Evolutionary conservation across 1,140 invertebrate genomes (phyloP), one percentile per base, ranked within the genome.

Genomic region (Stenopsyche tienmushanensis): DNA sequence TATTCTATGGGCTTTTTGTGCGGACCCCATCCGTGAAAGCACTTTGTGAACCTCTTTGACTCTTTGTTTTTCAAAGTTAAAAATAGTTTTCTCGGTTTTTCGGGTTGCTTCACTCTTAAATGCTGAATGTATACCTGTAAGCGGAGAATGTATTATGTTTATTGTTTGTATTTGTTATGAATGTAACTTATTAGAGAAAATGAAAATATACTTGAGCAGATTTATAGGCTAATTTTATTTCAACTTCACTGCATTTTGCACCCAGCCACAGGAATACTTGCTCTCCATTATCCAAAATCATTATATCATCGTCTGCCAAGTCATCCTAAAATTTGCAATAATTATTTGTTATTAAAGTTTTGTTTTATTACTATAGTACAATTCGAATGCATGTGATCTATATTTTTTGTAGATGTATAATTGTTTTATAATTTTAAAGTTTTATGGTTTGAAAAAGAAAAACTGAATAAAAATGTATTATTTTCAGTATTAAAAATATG

Each of bases 231-330:
- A 99, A 80, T 82, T 99, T 99, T 49, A 98, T 96, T 84, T 99
- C 97, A 5, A 99, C 96, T 84, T 99, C 97, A 64, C 94, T 97
- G 72, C 94, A 97, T 71, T 91, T 89, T 55, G 93, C 88, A 7
- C 98, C 98, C 47, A 99, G 84, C 98, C 98, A 99, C 21, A 99
- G 83, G 81, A 97, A 99, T 42, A 99, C 94, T 79, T 98, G 92
- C 73, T 95, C 90, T 1, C 98, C 98, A 77, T 97, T 99, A 80
- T 99, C 98, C 60, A 99, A 80, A 66, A 99, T 96, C 98, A 99
- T 99, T 9, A 99, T 98, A 80, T 99, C 97, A 78, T 99, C 97
- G 82, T 99, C 97, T 24, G 97, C 96, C 71, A 99, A 82, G 82
- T 99, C 98, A 79, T 99, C 98, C 91, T 95, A 70, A 49, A 69